These are phyloP conservation scores for Diplodus puntazzo DNA, from an alignment of 2,797 vertebrate genomes.

Conservation along the genomic window DNA sequence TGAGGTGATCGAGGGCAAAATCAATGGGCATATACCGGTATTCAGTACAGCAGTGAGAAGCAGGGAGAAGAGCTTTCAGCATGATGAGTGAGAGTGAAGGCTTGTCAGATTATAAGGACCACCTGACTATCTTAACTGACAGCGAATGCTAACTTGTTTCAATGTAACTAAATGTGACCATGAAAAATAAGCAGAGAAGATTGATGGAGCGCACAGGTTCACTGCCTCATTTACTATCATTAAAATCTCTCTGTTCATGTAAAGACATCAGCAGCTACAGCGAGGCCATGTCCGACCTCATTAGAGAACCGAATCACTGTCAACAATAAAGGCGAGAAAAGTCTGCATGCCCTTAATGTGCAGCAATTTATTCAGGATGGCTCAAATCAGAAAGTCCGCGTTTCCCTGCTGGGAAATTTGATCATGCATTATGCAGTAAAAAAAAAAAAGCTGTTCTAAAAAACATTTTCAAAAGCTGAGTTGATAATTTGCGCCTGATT, in stretches of 20 bases:
- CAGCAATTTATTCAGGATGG: background rate
- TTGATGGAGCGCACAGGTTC: background rate
- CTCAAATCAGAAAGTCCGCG: background rate
- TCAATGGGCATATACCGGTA: background rate
- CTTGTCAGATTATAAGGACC: conserved; percentile 12
- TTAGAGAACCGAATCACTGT: conserved; percentile 9
- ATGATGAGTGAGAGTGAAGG: conserved; percentile 3
- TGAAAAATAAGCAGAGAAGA: conserved; percentile 3
- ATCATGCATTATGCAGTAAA: background rate
- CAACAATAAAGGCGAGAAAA: conserved; percentile 1
- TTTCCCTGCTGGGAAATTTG: background rate
- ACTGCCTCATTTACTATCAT: conserved; percentile 26
- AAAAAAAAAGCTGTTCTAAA: background rate
- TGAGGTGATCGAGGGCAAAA: conserved; percentile 20
- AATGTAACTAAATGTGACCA: conserved; percentile 10
- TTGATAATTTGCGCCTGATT: background rate
- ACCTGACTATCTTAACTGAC: background rate
- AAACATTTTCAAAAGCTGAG: background rate
- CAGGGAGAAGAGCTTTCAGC: conserved; percentile 6
- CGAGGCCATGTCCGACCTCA: conserved; percentile 13
- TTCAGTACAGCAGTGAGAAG: background rate
- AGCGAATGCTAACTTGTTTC: conserved; percentile 5
- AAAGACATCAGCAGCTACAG: conserved; percentile 28
- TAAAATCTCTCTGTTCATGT: conserved; percentile 24
- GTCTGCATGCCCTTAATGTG: background rate